Conservation (phyloP, 1,140 invertebrate genomes). For the Nixonia krombeini region DNA sequence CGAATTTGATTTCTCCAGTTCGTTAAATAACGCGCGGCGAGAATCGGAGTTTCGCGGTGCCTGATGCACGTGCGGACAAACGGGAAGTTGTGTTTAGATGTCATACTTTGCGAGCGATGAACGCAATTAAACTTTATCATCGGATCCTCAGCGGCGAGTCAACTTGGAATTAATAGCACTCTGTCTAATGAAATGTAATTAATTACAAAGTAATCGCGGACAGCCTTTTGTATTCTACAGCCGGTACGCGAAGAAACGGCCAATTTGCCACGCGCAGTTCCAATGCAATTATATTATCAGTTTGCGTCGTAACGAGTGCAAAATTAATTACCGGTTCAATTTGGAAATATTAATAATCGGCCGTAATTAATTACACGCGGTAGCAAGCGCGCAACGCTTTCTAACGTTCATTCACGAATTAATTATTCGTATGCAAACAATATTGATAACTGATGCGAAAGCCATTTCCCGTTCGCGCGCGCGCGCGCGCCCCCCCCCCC, state of each 20-base stretch:
- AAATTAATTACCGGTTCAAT: conserved; percentile 4
- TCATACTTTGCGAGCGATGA: conserved; percentile 3
- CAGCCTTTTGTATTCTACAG: background rate
- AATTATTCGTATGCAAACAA: no score
- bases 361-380: background rate
- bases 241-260: background rate
- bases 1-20: no score
- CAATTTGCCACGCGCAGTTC: background rate
- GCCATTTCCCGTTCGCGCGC: conserved; percentile 8
- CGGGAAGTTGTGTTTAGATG: no score
- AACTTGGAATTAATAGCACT: conserved; percentile 9
- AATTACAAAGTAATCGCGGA: conserved; percentile 4
- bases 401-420: no score
- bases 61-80: no score
- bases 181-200: conserved; percentile 6
- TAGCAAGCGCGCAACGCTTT: no score
- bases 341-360: background rate
- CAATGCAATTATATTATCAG: background rate
- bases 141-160: conserved; percentile 20
- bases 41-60: no score
- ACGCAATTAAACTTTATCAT: conserved; percentile 24
- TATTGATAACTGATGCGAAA: background rate
- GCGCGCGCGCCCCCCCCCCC: no score
- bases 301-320: background rate
- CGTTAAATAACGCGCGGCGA: no score